Base-by-base conservation (phyloP, 2,113 vertebrate species). In the Tenebrosternarchus preto region DNA sequence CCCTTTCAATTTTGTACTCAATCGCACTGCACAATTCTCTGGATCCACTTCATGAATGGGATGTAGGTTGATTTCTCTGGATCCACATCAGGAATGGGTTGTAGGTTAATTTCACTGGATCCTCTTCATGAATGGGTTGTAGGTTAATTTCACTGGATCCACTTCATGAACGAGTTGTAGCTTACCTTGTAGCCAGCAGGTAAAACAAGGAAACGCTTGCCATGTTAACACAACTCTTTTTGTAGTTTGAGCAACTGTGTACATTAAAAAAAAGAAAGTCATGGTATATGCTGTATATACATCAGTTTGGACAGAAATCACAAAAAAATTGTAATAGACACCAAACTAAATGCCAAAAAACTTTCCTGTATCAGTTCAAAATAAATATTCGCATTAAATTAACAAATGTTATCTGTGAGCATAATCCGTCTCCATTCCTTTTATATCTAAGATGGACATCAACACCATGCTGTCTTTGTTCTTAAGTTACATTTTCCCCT, bases 341-440 rank as follows among this genome's bases (percentile, higher is more conserved):
- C 33, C 70, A 55, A 25, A 22, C 31, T 20, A 25, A 50, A 22
- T 50, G 24, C 50, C 31, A 11, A 36, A 15, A 29, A 31, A 29
- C 46, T 55, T 56, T 60, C 27, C 43, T 24, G 36, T 56, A 63
- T 16, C 15, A 6, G 64, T 33, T 36, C 25, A 53, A 73, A 73
- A 84, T 71, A 77, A 69, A 84, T 68, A 84, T 78, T 81, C 6
- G 80, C 33, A 25, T 56, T 80, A 27, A 84, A 68, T 39, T 77
- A 83, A 77, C 68, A 66, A n/a, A 66, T 73, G 43, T 3, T 73
- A 46, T n/a, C 61, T 20, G 31, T 36, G 16, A 66, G 15, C 8
- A 36, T 68, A 19, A 17, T 17, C 1, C 43, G 2, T 12, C 8
- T 50, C 9, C 43, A 50, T 4, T 4, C 25, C 29, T 27, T 16